These are phyloP conservation scores for Cladorhizidae sp. DNA, from an alignment of 37 sponge, comb jelly and placozoan species.

Conservation along the genomic window DNA sequence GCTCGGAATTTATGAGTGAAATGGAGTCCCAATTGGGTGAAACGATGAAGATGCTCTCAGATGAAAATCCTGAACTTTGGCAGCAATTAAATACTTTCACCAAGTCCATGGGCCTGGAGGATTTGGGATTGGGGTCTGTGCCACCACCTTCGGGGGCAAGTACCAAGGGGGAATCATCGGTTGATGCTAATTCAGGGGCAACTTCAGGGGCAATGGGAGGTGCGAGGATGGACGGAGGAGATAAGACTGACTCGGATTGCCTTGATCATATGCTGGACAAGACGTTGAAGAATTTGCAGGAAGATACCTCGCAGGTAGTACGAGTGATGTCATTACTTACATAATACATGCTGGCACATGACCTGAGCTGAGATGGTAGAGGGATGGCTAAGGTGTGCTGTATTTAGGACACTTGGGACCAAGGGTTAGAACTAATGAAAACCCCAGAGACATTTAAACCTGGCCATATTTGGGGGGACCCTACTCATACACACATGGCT, in stretches of 20 bases:
- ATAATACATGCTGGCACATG: too few species aligned
- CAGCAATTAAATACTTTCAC: constrained; percentile 59
- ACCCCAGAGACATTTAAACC: too few species aligned
- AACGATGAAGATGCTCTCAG: constrained; percentile 42
- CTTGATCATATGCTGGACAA: constrained; percentile 59
- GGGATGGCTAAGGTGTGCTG: too few species aligned
- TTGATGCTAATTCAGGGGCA: not conserved
- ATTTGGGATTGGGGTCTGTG: not conserved
- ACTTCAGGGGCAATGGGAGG: not conserved
- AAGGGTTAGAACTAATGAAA: too few species aligned
- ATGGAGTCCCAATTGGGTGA: constrained; percentile 59
- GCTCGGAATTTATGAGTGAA: constrained; percentile 47
- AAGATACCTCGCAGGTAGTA: constrained; percentile 21
- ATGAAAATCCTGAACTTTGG: constrained; percentile 74
- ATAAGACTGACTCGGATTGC: not conserved
- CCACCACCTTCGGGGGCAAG: not conserved
- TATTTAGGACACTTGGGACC: too few species aligned
- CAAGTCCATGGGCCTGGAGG: constrained; percentile 23
- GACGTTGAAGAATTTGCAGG: constrained; percentile 38
- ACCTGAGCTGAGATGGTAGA: too few species aligned
- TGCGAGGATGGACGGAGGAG: not conserved
- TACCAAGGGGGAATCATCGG: constrained; percentile 17
- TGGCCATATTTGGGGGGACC: too few species aligned
- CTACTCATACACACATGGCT: too few species aligned
- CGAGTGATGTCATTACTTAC: not conserved